Base-by-base conservation (phyloP, 2,113 vertebrate genomes). In the Stictonetta naevosa region DNA sequence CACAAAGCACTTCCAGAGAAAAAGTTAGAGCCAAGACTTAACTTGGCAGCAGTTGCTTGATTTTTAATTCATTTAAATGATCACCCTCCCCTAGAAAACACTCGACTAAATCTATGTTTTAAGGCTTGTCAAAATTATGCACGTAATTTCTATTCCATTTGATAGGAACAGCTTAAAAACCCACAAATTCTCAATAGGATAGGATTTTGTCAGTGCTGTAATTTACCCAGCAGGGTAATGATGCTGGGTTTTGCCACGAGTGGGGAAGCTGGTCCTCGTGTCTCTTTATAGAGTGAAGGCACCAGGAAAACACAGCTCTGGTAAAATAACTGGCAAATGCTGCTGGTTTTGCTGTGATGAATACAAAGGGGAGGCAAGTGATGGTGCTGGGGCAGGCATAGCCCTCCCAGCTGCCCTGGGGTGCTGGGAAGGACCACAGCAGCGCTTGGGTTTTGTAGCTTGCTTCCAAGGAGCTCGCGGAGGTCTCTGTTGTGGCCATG, bases 1-100 rank as follows among this genome's bases (percentile, higher is more conserved):
- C 97, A 97, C 96, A 95, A 81, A 97, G 95, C 95, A 71, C 94
- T 97, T 94, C 92, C 94, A 97, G 92, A 97, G 92, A 78, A 79
- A 29, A 95, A 84, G 72, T 86, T 40, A 71, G 81, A 97, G 97
- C 97, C 97, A 97, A 95, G 90, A 50, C 91, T 95, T 89, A 25
- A 73, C 89, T 98, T 97, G 97, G 97, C 97, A 90, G 69, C 77
- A 58, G 81, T 95, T 89, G 93, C 80, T 92, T 42, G 9, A 81
- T 84, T 96, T 95, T 90, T 46, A 62, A 74, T 87, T 90, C 76
- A 96, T 97, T 95, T 94, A 88, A 94, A 74, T 90, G 20, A 92
- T 90, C 67, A 66, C 95, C 93, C 95, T 81, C 75, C 93, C 56
- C 56, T 68, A 82, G 92, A 93, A 96, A 95, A 50, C n/a, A 72